phyloP scores from a whole-genome alignment of 2,797 vertebrate genomes.

The Lithobates pipiens region DNA sequence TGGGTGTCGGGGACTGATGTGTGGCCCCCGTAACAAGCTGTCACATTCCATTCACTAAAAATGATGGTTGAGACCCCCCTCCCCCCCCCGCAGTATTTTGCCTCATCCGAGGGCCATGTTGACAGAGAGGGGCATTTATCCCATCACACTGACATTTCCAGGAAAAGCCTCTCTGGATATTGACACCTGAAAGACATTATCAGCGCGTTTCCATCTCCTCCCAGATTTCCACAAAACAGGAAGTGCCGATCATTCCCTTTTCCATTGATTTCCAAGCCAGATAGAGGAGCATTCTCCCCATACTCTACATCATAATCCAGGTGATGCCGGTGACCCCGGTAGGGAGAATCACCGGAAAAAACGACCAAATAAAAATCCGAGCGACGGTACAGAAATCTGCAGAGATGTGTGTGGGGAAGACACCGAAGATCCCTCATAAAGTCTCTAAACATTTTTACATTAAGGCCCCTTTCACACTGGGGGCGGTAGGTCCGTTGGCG shows the following conservation, averaged over 20 bases:
- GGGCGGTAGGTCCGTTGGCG: too few species aligned
- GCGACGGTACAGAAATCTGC: too few species aligned
- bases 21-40: too few species aligned
- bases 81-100: constrained; percentile 8
- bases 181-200: constrained; percentile 60
- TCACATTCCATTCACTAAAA: constrained; percentile 12
- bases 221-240: constrained; percentile 48
- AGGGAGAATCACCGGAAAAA: too few species aligned
- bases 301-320: not conserved
- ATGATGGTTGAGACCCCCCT: constrained; percentile 17
- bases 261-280: constrained; percentile 43
- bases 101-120: constrained; percentile 11
- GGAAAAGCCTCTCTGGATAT: constrained; percentile 12
- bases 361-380: too few species aligned
- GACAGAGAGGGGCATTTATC: constrained; percentile 45
- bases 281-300: constrained; percentile 22
- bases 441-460: too few species aligned
- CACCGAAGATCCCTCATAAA: too few species aligned
- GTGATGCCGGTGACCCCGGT: too few species aligned
- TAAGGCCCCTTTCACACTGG: too few species aligned
- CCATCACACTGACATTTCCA: constrained; percentile 39
- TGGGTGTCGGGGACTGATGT: too few species aligned
- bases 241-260: constrained; percentile 43
- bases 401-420: too few species aligned
- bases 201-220: constrained; percentile 26